Conservation (phyloP, 2,888 invertebrate species). For the Cistogaster globosa region DNA sequence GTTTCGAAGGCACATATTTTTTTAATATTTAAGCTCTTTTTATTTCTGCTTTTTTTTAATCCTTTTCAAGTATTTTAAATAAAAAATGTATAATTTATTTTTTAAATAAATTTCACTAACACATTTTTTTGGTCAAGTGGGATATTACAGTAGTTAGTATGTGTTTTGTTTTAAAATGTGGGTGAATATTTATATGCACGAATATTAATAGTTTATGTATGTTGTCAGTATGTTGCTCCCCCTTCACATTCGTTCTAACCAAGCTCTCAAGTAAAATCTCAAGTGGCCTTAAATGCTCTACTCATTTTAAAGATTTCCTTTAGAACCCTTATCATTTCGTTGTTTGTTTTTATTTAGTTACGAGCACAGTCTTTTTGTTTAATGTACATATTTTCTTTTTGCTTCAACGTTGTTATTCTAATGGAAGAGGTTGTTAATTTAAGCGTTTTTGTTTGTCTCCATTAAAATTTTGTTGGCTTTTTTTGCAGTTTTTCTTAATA, state of each 20-base stretch:
- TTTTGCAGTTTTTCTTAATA: neutral
- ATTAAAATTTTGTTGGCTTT: constrained; percentile 8
- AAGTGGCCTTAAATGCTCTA: constrained; percentile 56
- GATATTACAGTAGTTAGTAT: no score
- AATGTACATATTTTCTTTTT: neutral
- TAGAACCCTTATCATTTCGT: constrained; percentile 46
- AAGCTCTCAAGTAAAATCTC: constrained; percentile 37
- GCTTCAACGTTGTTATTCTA: neutral
- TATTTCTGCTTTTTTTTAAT: neutral
- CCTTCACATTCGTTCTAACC: neutral
- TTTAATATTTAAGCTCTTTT: neutral
- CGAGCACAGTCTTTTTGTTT: neutral
- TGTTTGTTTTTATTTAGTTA: neutral
- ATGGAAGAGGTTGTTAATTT: constrained; percentile 47
- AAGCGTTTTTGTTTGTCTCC: constrained; percentile 40
- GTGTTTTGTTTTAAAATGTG: no score
- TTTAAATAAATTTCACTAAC: no score
- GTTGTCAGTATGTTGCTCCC: neutral
- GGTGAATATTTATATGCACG: no score
- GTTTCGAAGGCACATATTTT: no score
- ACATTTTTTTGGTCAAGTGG: no score
- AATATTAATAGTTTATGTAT: no score
- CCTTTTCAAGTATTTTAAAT: no score
- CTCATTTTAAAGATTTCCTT: constrained; percentile 43
- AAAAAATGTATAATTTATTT: no score